These are phyloP conservation scores for Xanthorhoe designata DNA, from an alignment of 2,888 invertebrate species.

Conservation along the genomic window DNA sequence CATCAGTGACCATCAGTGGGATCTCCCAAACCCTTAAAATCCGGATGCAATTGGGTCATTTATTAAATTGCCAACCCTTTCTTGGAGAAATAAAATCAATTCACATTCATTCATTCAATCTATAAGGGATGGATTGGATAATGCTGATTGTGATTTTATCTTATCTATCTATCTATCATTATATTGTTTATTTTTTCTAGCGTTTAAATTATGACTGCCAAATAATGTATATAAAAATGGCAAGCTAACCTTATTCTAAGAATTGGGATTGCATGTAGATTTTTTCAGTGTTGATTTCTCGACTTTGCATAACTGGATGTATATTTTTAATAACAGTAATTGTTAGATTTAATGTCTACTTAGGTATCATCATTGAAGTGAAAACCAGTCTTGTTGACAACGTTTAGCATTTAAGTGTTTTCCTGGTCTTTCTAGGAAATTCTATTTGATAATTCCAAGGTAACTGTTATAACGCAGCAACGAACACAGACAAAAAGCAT, in stretches of 20 bases:
- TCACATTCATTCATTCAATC: too few species aligned
- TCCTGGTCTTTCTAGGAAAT: conserved; percentile 27
- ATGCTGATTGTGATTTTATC: too few species aligned
- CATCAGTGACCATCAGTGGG: too few species aligned
- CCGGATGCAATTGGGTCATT: conserved; percentile 30
- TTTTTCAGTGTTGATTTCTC: too few species aligned
- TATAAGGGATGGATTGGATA: too few species aligned
- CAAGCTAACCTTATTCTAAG: too few species aligned
- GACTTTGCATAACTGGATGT: too few species aligned
- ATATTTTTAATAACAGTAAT: neutral
- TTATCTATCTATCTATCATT: too few species aligned
- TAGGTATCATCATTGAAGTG: neutral
- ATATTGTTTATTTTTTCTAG: too few species aligned
- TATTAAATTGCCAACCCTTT: conserved; percentile 40
- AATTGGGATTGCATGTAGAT: too few species aligned
- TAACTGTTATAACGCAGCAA: neutral
- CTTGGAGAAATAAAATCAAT: conserved; percentile 32
- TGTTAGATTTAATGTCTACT: neutral
- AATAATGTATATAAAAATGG: too few species aligned
- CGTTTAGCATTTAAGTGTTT: conserved; percentile 15
- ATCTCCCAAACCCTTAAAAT: conserved; percentile 25
- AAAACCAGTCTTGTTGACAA: conserved; percentile 13
- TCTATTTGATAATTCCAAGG: conserved; percentile 13
- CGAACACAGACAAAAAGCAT: neutral
- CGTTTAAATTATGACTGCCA: too few species aligned